Evolutionary conservation across 2,888 invertebrate genomes (phyloP).

Genomic region (Leistus spinibarbis): DNA sequence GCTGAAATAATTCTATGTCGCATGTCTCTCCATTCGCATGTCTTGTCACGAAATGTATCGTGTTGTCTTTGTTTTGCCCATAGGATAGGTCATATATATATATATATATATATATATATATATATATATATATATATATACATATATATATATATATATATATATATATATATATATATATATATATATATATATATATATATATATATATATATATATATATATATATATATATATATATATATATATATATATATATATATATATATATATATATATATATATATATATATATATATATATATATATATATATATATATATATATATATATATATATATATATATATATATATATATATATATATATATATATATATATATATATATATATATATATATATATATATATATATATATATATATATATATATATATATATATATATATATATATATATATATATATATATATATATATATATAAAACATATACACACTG

Average conservation of each 20-base stretch:
- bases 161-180: neutral
- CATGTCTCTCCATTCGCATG: neutral
- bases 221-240: neutral
- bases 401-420: neutral
- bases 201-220: neutral
- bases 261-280: neutral
- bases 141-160: neutral
- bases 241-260: neutral
- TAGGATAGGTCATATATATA: neutral
- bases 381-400: neutral
- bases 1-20: neutral
- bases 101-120: neutral
- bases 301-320: neutral
- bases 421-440: neutral
- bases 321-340: neutral
- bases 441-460: neutral
- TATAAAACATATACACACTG: neutral
- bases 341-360: neutral
- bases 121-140: neutral
- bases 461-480: neutral
- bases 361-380: neutral
- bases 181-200: neutral
- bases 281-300: neutral
- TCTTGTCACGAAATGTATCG: neutral
- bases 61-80: neutral